Evolutionary conservation across 2,113 vertebrate species (phyloP).

Genomic region (Vicugna pacos): DNA sequence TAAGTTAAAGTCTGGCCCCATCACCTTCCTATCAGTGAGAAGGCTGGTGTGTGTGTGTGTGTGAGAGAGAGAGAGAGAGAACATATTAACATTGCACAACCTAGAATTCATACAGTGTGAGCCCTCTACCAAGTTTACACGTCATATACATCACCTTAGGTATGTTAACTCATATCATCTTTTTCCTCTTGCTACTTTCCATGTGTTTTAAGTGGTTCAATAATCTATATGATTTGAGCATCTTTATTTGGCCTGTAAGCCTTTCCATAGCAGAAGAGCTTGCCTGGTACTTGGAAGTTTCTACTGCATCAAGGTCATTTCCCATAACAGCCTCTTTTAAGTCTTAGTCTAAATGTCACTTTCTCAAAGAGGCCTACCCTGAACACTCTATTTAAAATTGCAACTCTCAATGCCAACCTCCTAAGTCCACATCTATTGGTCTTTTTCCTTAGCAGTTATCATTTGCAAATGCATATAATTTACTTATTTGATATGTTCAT

Average conservation of each 20-base stretch:
- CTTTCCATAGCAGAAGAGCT: background rate
- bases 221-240: background rate
- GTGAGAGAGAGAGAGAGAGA: background rate
- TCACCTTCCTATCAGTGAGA: background rate
- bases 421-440: background rate
- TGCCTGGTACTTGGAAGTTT: background rate
- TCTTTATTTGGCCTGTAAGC: background rate
- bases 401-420: background rate
- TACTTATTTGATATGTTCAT: background rate
- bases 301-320: background rate
- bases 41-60: background rate
- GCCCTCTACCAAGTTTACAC: background rate
- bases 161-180: no score
- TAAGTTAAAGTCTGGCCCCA: background rate
- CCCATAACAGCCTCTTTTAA: background rate
- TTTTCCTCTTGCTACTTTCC: background rate
- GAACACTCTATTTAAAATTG: background rate
- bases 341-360: conserved; percentile 32
- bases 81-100: background rate
- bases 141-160: background rate
- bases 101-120: background rate
- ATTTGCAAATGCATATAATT: background rate
- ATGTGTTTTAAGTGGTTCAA: background rate
- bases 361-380: background rate
- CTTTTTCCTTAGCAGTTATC: background rate